Evolutionary conservation across 2,113 vertebrate species (phyloP), one percentile per base, ranked within the genome.

Genomic region (Ceyx melanurus): DNA sequence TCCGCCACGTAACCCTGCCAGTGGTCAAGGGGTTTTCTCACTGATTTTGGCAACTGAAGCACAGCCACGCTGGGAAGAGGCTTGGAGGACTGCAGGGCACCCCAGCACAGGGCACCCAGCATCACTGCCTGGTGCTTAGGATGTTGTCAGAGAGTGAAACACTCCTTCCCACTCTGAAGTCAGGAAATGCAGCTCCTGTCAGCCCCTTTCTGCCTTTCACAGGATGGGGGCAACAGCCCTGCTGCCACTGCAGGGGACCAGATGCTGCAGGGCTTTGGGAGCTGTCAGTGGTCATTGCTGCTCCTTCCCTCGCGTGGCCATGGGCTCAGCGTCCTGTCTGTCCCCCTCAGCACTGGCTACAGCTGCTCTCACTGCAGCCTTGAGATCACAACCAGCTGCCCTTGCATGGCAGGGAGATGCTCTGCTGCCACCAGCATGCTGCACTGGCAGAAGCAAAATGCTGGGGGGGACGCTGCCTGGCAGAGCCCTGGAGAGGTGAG

Each of bases 161-260:
- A 53, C 35, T 20, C 17, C 11, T 80, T 50, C 6, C 9, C 0
- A 0, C 51, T 77, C 73, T 37, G 68, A 81, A 78, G 86, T 33
- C 13, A 40, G 45, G n/a, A 58, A 62, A 50, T 42, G 19, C 66
- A 75, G 37, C 33, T 91, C 22, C 26, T 3, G 1, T 46, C 25
- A 3, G 8, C 23, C 11, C 16, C 11, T 20, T 53, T 56, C 54
- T 67, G 54, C 33, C n/a, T 90, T 65, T n/a, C 2, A 2, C 35
- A 67, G 45, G 67, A 43, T 76, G 4, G 9, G 2, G 9, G 3
- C 2, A 0, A 40, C 42, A 89, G 37, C 43, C 14, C 56, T 60
- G 26, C 35, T 66, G 20, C 1, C 3, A 13, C 5, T 2, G 1
- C 20, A 16, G 43, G 13, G 19, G 6, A n/a, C 16, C 0, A 1